Evolutionary conservation across 2,113 vertebrate genomes (phyloP).

Genomic region (Lonchura striata): DNA sequence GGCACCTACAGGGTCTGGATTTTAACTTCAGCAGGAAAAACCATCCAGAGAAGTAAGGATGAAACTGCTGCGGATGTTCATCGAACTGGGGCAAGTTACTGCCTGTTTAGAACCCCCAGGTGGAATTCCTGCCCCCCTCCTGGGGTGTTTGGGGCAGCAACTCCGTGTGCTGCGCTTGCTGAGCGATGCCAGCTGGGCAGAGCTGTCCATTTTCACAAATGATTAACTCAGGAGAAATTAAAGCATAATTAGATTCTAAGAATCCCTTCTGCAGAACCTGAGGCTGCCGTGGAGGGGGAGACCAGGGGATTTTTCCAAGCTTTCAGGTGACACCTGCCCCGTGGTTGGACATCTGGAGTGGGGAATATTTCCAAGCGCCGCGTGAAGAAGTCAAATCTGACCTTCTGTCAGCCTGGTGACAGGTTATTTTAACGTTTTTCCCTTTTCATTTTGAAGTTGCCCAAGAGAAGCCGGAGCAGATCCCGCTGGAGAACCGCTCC

Average conservation of each 20-base stretch:
- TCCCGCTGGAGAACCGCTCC: slow-evolving; percentile 91
- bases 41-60: neutral
- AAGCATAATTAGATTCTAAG: neutral
- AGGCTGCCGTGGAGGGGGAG: neutral
- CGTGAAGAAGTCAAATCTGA: fast-evolving
- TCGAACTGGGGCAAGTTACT: neutral
- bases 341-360: neutral
- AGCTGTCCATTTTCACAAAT: neutral
- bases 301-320: neutral
- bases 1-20: neutral
- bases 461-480: slow-evolving; percentile 88
- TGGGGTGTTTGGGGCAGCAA: neutral
- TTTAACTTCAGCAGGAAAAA: neutral
- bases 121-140: neutral
- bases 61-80: neutral
- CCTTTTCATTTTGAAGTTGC: slow-evolving; percentile 54
- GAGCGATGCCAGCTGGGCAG: neutral
- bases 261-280: neutral
- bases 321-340: neutral
- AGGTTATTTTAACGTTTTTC: neutral
- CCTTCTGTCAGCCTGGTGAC: neutral
- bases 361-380: neutral
- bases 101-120: neutral
- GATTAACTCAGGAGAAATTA: neutral
- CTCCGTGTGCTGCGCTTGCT: fast-evolving